A percentile compares a stretch with the other conserved stretches of the same genome.
phyloP scores from a whole-genome alignment of 2,888 invertebrate genomes.

The Acleris sparsana region DNA sequence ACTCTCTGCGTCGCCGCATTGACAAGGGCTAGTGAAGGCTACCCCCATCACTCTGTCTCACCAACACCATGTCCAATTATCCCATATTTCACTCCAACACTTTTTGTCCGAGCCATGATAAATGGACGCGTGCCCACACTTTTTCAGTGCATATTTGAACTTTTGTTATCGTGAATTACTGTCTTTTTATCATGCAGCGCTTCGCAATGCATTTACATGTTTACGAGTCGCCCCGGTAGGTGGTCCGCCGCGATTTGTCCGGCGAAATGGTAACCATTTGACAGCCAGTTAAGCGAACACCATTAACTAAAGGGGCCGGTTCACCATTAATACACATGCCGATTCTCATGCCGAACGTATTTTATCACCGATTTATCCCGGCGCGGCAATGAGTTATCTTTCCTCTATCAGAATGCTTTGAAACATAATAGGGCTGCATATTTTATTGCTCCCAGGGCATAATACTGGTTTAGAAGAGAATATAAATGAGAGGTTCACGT shows the following conservation, averaged over 20 bases:
- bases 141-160: conserved; percentile 45
- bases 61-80: conserved; percentile 32
- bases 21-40: conserved; percentile 15
- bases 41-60: conserved; percentile 8
- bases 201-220: conserved; percentile 71
- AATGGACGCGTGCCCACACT: conserved; percentile 31
- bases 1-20: conserved; percentile 23
- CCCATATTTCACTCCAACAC: conserved; percentile 28
- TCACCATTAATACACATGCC: conserved; percentile 52
- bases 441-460: conserved; percentile 53
- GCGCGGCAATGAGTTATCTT: conserved; percentile 61
- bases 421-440: conserved; percentile 59
- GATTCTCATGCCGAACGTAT: conserved; percentile 58
- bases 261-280: conserved; percentile 66
- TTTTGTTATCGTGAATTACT: conserved; percentile 49
- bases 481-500: conserved; percentile 1
- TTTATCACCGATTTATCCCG: conserved; percentile 66
- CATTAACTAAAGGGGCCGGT: conserved; percentile 65
- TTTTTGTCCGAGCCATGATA: conserved; percentile 29
- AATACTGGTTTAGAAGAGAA: conserved; percentile 37
- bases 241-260: conserved; percentile 75
- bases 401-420: conserved; percentile 59
- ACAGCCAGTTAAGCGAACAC: conserved; percentile 70
- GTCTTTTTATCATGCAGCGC: conserved; percentile 57
- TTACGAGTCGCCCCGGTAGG: conserved; percentile 72